Base-by-base conservation (phyloP, 2,888 invertebrate species). In the Dromius quadrimaculatus region DNA sequence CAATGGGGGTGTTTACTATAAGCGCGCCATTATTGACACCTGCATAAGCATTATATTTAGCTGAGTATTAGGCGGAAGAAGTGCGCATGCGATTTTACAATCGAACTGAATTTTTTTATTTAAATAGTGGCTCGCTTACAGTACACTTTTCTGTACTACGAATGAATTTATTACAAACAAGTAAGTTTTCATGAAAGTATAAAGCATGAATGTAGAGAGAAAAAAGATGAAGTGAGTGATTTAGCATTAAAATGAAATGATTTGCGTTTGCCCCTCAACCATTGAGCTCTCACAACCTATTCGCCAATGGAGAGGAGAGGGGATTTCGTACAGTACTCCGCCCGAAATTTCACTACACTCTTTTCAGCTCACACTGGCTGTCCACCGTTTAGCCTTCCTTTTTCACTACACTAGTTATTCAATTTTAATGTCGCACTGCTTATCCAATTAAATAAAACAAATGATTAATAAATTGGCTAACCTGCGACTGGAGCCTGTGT, bases 401-500 rank as follows among this genome's bases (percentile, higher is more conserved):
- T 47, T 36, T 41, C 65, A 54, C 54, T 66, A 66, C 57, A 57
- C 57, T 36, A 59, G n/a, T 59, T 11, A 20, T 5, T 54, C 50
- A 54, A 22, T 28, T 28, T 28, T 47, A 47, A 20, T 22, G 23
- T 54, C 28, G 22, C 50, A 54, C 50, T 54, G 28, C 50, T 54
- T 23, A 28, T 28, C 6, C 13, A 4, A 47, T 22, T 23, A 47
- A 47, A 47, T 15, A 50, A 38, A 41, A 22, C 38, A 22, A 36
- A 61, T 22, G 22, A 19, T 20, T 17, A 41, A 19, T 64, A 9
- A 41, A 19, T 36, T 19, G 38, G 63, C 47, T 61, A 34, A 79
- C 79, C 77, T 75, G 79, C 73, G 22, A 75, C 74, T 54, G 79
- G 75, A 71, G 79, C 78, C 73, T 80, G 80, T 15, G 78, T 75